Evolutionary conservation across 2,113 vertebrate species (phyloP), one percentile per base, ranked within the genome.

Genomic region (Rhabdornis inornatus): DNA sequence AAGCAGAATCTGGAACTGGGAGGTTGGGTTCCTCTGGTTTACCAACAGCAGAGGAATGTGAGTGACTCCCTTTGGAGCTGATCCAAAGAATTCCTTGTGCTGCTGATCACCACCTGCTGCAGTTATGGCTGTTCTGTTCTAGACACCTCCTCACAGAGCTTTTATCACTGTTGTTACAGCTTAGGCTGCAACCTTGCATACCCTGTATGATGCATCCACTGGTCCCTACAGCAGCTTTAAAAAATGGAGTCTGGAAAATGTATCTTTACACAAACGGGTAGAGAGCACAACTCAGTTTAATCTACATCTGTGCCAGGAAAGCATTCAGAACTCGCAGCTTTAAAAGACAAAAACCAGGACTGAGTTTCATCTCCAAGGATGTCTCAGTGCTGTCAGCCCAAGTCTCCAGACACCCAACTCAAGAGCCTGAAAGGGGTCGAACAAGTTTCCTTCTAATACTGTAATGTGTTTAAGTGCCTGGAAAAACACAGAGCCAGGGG

Each of bases 391-490:
- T 92, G 93, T 82, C 91, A 95, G 93, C 61, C 74, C 57, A 63
- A 74, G 81, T 82, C 95, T 96, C 95, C 74, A 95, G 94, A 72
- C 53, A 87, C 40, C 21, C 70, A 76, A 42, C 60, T 95, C 91
- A 91, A 87, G 81, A 94, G 91, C 78, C 83, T 96, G 81, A 89
- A 95, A 95, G 81, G 87, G 93, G 89, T 95, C 11, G 5, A 95
- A 95, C 96, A 97, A 94, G 91, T 92, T 96, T 94, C 53, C 89
- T 89, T 72, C 87, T 95, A 91, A 97, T 95, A 92, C 70, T 16
- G 40, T 97, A 92, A 96, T 84, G 77, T 89, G 93, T 72, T 95
- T 94, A 95, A 97, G 89, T 79, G 84, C 71, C 93, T 95, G 95
- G 89, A 95, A 97, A 96, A 96, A 78, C 87, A 68, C 39, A 33